Evolutionary conservation across 2,888 invertebrate genomes (phyloP), one percentile per base, ranked within the genome.

Genomic region (Rosalia funebris): DNA sequence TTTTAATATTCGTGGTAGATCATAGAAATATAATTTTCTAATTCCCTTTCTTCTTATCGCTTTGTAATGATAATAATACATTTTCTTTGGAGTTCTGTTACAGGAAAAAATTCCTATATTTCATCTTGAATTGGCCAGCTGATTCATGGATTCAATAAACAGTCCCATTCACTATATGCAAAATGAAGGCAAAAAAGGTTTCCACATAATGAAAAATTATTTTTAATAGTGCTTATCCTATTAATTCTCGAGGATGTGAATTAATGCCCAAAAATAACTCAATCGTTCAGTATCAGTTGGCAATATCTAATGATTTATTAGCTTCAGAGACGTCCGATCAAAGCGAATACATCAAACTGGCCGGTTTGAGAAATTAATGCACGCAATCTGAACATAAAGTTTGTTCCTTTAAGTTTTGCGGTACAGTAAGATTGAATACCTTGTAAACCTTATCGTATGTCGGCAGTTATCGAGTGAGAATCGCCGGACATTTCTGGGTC

Each of bases 341-440:
- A 20, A 16, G 37, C 12, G 20, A 19, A 37, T 50, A 48, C 1
- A 31, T 50, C 50, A 39, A 50, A 25, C 14, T 39, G 20, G 37
- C 37, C 37, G 20, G 37, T 50, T 50, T 37, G 3, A 4, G 15
- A 39, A 39, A 39, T 39, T 50, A 50, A 37, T 50, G 25, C 12
- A 37, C 37, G 37, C 50, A 39, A 50, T 39, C 32, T 36, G 16
- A 50, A 39, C 39, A 19, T 47, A 19, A 11, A 48, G 11, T 19
- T 48, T 36, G 39, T 50, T 50, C 12, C 39, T 25, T 50, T 50
- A 25, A 39, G 50, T 50, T 37, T 50, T 48, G 11, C 20, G 20
- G 19, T 39, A 37, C 20, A 14, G n/a, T 9, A 39, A 50, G 50
- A 50, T 50, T 39, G 50, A 37, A 3, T 50, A 32, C 47, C 16